A percentile compares a stretch with the other conserved stretches of the same genome.
phyloP scores from a whole-genome alignment of 2,888 invertebrate species.

The Ochropleura leucogaster region DNA sequence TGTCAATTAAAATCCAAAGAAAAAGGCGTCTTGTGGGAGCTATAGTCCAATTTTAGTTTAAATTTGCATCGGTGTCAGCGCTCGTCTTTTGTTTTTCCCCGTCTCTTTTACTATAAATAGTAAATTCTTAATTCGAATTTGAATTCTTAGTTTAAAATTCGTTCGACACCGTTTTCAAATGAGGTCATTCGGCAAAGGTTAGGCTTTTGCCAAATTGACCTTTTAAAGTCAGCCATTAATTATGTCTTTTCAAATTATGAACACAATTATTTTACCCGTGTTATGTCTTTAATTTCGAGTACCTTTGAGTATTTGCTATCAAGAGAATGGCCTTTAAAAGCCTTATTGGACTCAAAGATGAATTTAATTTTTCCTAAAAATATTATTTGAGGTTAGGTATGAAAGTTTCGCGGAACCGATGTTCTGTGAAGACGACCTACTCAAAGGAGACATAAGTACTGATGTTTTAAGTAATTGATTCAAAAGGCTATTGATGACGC shows the following conservation, averaged over 20 bases:
- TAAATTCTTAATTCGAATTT: not conserved
- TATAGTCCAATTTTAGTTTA: no score
- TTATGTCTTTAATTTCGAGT: conserved; percentile 13
- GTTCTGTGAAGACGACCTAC: not conserved
- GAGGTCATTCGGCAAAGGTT: not conserved
- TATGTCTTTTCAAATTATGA: conserved; percentile 30
- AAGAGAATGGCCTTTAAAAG: conserved; percentile 26
- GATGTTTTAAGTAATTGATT: not conserved
- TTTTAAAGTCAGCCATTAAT: conserved; percentile 8
- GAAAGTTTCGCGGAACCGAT: not conserved
- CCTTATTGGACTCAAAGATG: conserved; percentile 8
- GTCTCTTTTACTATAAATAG: not conserved
- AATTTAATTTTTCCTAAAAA: conserved; percentile 25
- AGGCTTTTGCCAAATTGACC: not conserved
- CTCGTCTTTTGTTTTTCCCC: not conserved
- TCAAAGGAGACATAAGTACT: not conserved
- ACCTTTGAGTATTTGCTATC: conserved; percentile 24
- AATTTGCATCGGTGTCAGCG: not conserved
- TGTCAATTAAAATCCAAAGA: not conserved
- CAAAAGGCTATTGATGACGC: not conserved
- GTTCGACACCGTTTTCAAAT: not conserved
- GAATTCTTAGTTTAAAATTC: not conserved
- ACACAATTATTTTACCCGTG: conserved; percentile 6
- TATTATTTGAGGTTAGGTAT: conserved; percentile 3
- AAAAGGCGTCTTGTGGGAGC: not conserved